Evolutionary conservation across 2,113 vertebrate genomes (phyloP), one percentile per base, ranked within the genome.

Genomic region (Columba livia): DNA sequence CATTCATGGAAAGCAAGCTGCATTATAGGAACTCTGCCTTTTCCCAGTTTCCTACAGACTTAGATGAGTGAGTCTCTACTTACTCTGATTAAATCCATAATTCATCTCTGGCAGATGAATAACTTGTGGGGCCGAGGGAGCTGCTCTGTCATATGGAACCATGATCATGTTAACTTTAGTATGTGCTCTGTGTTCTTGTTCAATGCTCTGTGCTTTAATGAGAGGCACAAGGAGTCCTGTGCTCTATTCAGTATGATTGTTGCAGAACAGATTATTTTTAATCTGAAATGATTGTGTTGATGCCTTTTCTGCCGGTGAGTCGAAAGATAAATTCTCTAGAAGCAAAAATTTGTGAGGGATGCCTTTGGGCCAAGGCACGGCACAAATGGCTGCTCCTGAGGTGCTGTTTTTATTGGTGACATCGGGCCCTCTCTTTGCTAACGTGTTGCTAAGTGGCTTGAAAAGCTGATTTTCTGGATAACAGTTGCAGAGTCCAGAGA

Each of bases 171-270:
- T 75, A 15, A 0, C 29, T 40, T 47, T 0, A 19, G 60, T 1
- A 1, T 31, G 70, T 38, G 65, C 14, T 15, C 38, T 24, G 14
- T 53, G 53, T 12, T 67, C 62, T 19, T 32, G n/a, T 10, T 69
- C 73, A 44, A 1, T 20, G 40, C 34, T 32, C 0, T 0, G 1
- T 0, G 1, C 9, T 3, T 34, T 10, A 47, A 32, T 31, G 38
- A 44, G 26, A 44, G 19, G 38, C 44, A 18, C 32, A 17, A 54
- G 83, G n/a, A 85, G 48, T 23, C 58, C 84, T 54, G 70, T 18
- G 50, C 65, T 85, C 40, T 5, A 4, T 2, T 29, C 72, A 56
- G 28, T 14, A 4, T 10, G 31, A 42, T 11, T n/a, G 25, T 1
- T 82, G 71, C 53, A 42, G 50, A 54, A 23, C 2, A 19, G 54